Conservation (phyloP, 2,113 vertebrate species). For the Rhodinocichla rosea region DNA sequence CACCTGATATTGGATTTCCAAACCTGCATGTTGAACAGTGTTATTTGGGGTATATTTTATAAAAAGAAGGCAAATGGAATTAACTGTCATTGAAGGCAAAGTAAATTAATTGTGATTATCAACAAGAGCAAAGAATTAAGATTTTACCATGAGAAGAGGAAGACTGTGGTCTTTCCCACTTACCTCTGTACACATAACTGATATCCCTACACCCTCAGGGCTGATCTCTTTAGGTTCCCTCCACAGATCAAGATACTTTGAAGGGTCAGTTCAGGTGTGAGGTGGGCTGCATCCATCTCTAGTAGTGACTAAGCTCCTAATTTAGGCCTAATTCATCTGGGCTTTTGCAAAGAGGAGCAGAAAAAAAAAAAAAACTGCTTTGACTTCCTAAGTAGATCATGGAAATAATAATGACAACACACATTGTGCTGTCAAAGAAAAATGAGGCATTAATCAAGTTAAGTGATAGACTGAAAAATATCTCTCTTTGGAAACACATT, state of each 20-base stretch:
- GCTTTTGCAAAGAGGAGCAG: neutral
- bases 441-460: constrained; percentile 8
- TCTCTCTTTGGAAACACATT: neutral
- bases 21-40: neutral
- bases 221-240: neutral
- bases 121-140: neutral
- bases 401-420: constrained; percentile 19
- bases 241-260: neutral
- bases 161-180: neutral
- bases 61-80: constrained; percentile 18
- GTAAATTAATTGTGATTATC: constrained; percentile 14
- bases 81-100: neutral
- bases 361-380: neutral
- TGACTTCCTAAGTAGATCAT: constrained; percentile 5
- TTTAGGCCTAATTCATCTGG: neutral
- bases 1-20: neutral
- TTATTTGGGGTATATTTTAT: neutral
- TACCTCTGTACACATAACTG: neutral
- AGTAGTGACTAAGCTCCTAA: neutral
- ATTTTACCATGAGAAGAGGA: neutral
- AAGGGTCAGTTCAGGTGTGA: constrained; percentile 13
- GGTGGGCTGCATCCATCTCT: neutral
- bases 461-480: constrained; percentile 15
- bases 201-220: neutral
- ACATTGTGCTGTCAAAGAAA: constrained; percentile 42